Evolutionary conservation across 2,113 vertebrate species (phyloP), one percentile per base, ranked within the genome.

Genomic region (Parus major): DNA sequence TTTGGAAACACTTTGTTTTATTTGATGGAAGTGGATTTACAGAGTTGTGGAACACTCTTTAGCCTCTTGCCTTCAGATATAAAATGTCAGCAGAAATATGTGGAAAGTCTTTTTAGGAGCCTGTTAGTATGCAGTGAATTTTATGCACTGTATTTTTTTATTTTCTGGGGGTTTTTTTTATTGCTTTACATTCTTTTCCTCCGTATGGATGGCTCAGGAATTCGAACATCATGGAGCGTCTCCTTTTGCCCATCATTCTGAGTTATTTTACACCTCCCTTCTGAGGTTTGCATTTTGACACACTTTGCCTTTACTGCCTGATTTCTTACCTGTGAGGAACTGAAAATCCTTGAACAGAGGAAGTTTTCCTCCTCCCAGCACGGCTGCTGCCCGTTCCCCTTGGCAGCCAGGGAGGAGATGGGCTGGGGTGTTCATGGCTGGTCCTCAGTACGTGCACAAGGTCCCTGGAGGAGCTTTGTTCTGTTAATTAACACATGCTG

Each of bases 11-110:
- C 72, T 82, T 64, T 44, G 46, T 81, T 97, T 94, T 96, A 93
- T 95, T 80, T 84, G 66, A 86, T 94, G 88, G 92, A 88, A 96
- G 61, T 95, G 69, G 72, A 87, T 96, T 97, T 97, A 76, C 79
- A 77, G 88, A 91, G 91, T 46, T 88, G 50, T 12, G 10, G 85
- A 86, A 47, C 35, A 23, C 70, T 94, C 41, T 86, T 91, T 87
- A 94, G 86, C 75, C 75, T 91, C 52, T 88, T 92, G 92, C 89
- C 76, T 88, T 94, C 49, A 71, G 76, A 92, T 94, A 75, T 86
- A 90, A 93, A 92, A 84, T 65, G n/a, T 88, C 88, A 95, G 68
- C 39, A 88, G 86, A 94, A 96, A 82, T 80, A 92, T 39, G 53
- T 95, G 86, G 84, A 68, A 86, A 93, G 71, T 42, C 88, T 80